A percentile compares a stretch with the other conserved stretches of the same genome.
These are phyloP conservation scores for Chorisops tibialis DNA, from an alignment of 2,888 invertebrate genomes.

Conservation along the genomic window DNA sequence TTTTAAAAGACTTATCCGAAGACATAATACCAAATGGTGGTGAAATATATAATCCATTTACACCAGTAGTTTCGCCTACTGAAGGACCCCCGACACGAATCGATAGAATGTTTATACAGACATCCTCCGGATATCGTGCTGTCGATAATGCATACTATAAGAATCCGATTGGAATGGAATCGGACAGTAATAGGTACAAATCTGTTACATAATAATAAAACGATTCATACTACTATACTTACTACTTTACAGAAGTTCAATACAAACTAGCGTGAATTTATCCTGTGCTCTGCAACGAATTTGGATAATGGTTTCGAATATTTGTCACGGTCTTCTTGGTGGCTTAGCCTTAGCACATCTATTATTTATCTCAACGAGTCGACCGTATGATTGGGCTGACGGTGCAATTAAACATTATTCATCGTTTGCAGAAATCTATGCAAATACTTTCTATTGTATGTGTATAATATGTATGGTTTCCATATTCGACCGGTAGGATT, in stretches of 20 bases:
- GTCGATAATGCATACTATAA: conserved; percentile 52
- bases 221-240: background rate
- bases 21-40: conserved; percentile 51
- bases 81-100: conserved; percentile 51
- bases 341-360: conserved; percentile 54
- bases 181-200: conserved; percentile 38
- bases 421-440: conserved; percentile 50
- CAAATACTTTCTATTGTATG: conserved; percentile 55
- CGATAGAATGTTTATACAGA: conserved; percentile 53
- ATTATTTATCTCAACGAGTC: conserved; percentile 49
- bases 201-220: background rate
- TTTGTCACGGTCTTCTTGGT: conserved; percentile 58
- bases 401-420: conserved; percentile 47
- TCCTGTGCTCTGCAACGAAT: conserved; percentile 54
- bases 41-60: conserved; percentile 54
- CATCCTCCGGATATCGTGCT: conserved; percentile 52
- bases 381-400: conserved; percentile 50
- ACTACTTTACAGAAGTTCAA: conserved; percentile 40
- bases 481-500: conserved; percentile 59
- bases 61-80: conserved; percentile 53
- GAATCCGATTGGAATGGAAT: conserved; percentile 43
- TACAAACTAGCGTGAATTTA: conserved; percentile 48
- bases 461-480: conserved; percentile 57
- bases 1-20: conserved; percentile 51
- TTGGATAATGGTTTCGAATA: conserved; percentile 56